Percentiles rank a stretch among this genome's conserved stretches.
These are phyloP conservation scores for Leptodactylus fallax DNA, from an alignment of 2,797 vertebrate genomes.

Conservation along the genomic window DNA sequence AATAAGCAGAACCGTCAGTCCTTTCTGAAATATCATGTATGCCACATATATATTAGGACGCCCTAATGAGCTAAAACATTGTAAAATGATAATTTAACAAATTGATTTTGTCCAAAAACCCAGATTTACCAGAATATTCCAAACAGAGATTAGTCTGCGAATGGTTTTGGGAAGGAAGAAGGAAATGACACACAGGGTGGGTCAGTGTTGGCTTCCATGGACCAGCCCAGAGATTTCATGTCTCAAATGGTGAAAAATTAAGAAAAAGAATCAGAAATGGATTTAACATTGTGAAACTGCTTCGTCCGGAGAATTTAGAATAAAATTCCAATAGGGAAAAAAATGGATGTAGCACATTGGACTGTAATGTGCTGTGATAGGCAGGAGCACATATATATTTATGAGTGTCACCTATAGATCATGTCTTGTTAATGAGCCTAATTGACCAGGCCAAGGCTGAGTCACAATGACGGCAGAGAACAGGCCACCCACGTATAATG, in stretches of 20 bases:
- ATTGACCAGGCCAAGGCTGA: neutral
- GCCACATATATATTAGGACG: no score
- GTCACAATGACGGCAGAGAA: neutral
- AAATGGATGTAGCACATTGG: neutral
- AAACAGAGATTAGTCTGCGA: neutral
- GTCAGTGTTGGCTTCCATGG: neutral
- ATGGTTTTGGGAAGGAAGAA: neutral
- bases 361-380: neutral
- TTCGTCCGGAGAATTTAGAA: neutral
- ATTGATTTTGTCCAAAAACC: neutral
- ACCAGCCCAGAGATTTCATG: neutral
- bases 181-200: constrained; percentile 29
- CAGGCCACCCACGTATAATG: neutral
- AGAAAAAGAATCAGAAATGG: neutral
- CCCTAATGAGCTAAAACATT: no score
- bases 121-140: neutral
- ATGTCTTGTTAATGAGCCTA: neutral
- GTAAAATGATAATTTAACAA: no score
- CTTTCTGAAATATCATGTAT: no score
- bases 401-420: neutral
- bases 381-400: neutral
- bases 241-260: neutral
- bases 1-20: no score
- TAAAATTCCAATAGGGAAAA: neutral
- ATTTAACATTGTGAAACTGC: neutral